Base-by-base conservation (phyloP, 2,888 invertebrate species). In the Lepidocyrtinus sp. region DNA sequence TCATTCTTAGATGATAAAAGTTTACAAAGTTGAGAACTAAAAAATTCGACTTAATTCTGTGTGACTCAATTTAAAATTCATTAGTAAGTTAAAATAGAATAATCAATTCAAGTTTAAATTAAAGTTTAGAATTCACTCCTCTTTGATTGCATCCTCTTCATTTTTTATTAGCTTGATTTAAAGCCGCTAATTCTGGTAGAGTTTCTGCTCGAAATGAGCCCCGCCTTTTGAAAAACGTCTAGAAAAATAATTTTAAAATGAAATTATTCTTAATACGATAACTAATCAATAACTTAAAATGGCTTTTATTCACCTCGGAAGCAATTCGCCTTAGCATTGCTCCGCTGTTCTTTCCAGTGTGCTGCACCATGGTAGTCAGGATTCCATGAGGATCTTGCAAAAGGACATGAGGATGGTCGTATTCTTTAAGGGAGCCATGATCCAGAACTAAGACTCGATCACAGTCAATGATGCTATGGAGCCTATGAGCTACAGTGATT, bases 391-490 rank as follows among this genome's bases (percentile, higher is more conserved):
- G 89, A 85, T 91, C 90, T 27, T 92, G 90, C 83, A 94, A 87
- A 45, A 95, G 88, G 85, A 92, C 90, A 87, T 92, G 92, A 0
- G 97, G 96, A 87, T 94, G 93, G 5, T 94, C 95, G 61, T 93
- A 92, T 88, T 97, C 96, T 79, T 89, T 83, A 2, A 75, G 9
- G 19, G 45, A 15, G 0, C 75, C 75, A 62, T 75, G 27, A 2
- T 75, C 75, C 45, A 75, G 1, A n/a, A 75, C 75, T 2, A 75
- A n/a, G 9, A 75, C 45, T 12, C 45, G 59, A 24, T 75, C 75
- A 19, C 75, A 68, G 19, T 75, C 75, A 5, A 75, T 68, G 0
- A 75, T 46, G n/a, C 61, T 68, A 19, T 68, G 15, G 2, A 65
- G 27, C 25, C 83, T 9, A 27, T 80, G 82, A 0, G 82, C 79